These are phyloP conservation scores for Clarias gariepinus DNA, from an alignment of 2,113 vertebrate genomes.

Conservation along the genomic window DNA sequence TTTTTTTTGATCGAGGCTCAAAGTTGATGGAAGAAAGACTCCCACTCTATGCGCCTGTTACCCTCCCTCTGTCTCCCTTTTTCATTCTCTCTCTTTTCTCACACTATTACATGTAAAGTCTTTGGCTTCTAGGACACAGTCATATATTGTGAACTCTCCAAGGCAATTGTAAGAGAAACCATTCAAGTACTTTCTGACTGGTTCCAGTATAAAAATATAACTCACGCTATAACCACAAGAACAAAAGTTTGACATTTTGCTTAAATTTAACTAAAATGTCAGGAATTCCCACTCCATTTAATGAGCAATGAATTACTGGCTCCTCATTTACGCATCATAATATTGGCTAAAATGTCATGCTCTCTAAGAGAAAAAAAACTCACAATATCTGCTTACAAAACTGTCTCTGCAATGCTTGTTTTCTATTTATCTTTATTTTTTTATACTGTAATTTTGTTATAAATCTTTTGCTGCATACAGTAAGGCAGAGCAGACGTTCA, in stretches of 20 bases:
- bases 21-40: slow-evolving; percentile 58
- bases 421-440: neutral
- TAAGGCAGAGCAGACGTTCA: slow-evolving; percentile 1
- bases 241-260: slow-evolving; percentile 28
- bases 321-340: slow-evolving; percentile 8
- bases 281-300: slow-evolving; percentile 32
- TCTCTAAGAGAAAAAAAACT: neutral
- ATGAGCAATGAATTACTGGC: slow-evolving; percentile 33
- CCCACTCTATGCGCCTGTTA: slow-evolving; percentile 12
- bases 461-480: slow-evolving; percentile 5
- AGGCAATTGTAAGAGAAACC: slow-evolving; percentile 29
- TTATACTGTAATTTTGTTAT: neutral
- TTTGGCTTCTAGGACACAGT: slow-evolving; percentile 11
- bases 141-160: slow-evolving; percentile 33
- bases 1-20: slow-evolving; percentile 43
- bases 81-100: slow-evolving; percentile 14
- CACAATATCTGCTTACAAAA: slow-evolving; percentile 5
- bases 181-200: slow-evolving; percentile 6
- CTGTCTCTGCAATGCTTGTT: slow-evolving; percentile 5
- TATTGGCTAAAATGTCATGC: slow-evolving; percentile 1
- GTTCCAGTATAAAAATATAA: slow-evolving; percentile 39
- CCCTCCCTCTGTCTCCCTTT: neutral
- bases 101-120: slow-evolving; percentile 17
- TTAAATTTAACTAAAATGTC: slow-evolving; percentile 37
- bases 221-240: slow-evolving; percentile 17